phyloP scores from a whole-genome alignment of 2,888 invertebrate genomes.

The Bhutanitis thaidina region DNA sequence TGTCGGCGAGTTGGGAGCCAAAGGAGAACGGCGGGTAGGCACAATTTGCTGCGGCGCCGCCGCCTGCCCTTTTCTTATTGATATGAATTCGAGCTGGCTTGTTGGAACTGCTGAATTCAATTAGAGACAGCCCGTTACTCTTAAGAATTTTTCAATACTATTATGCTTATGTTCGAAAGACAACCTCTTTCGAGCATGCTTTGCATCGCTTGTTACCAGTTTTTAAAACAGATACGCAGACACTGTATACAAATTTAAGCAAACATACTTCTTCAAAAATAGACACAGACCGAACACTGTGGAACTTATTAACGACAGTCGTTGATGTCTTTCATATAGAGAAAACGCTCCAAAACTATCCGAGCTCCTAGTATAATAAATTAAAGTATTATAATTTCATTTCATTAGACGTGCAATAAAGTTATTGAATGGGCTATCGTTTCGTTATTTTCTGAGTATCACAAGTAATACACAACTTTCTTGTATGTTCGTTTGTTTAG shows the following conservation, averaged over 20 bases:
- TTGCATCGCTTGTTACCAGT: background rate
- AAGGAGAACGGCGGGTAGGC: constrained; percentile 53
- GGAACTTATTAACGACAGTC: constrained; percentile 15
- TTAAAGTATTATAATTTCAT: too few relatives aligned
- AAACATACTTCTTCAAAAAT: too few relatives aligned
- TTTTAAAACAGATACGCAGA: background rate
- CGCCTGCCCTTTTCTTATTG: constrained; percentile 61
- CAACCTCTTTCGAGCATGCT: too few relatives aligned
- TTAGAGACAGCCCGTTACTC: constrained; percentile 59
- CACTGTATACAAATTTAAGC: too few relatives aligned
- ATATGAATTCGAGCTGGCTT: constrained; percentile 55
- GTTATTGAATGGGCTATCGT: too few relatives aligned
- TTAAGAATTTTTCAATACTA: constrained; percentile 52
- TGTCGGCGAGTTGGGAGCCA: constrained; percentile 42
- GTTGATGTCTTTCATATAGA: constrained; percentile 47
- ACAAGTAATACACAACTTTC: too few relatives aligned
- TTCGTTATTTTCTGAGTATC: too few relatives aligned
- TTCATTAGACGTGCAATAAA: too few relatives aligned
- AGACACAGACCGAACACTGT: too few relatives aligned
- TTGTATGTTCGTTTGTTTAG: too few relatives aligned
- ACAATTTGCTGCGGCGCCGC: constrained; percentile 71
- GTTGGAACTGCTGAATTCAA: constrained; percentile 51
- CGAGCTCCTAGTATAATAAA: too few relatives aligned
- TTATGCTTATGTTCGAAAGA: constrained; percentile 11
- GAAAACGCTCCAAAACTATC: too few relatives aligned